Percentiles rank a stretch among this genome's conserved stretches.
Evolutionary conservation across 1,140 invertebrate genomes (phyloP).

Genomic region (Pollicipes pollicipes): DNA sequence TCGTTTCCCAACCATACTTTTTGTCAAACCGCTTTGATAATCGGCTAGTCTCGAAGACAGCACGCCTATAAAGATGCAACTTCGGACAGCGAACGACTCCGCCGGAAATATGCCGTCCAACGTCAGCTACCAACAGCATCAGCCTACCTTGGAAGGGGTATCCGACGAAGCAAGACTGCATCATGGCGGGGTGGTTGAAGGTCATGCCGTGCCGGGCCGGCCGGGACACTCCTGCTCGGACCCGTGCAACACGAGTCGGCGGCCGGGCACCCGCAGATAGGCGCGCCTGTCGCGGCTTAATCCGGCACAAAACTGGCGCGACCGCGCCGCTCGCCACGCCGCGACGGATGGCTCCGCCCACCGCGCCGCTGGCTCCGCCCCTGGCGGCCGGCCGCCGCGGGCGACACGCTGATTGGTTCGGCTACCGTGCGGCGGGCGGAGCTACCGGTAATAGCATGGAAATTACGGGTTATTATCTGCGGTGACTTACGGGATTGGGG

Average conservation of each 20-base stretch:
- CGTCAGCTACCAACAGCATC: too few relatives aligned
- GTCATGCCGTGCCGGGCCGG: too few relatives aligned
- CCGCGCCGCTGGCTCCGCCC: background rate
- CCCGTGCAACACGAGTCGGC: too few relatives aligned
- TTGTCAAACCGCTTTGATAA: too few relatives aligned
- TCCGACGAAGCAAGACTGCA: slow-evolving; percentile 16
- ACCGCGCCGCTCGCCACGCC: background rate
- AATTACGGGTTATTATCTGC: background rate
- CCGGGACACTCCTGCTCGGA: too few relatives aligned
- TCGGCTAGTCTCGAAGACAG: too few relatives aligned
- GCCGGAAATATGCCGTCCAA: too few relatives aligned
- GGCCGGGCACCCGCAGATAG: background rate
- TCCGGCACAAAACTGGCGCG: background rate
- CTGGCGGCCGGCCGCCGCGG: too few relatives aligned
- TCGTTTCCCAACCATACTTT: too few relatives aligned
- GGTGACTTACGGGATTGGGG: background rate
- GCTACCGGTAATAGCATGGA: background rate
- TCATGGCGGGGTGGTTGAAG: background rate
- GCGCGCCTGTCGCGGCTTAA: background rate
- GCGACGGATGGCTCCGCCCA: background rate
- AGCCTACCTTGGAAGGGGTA: slow-evolving; percentile 16
- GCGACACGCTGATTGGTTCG: background rate
- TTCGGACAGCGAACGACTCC: too few relatives aligned
- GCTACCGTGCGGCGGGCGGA: too few relatives aligned
- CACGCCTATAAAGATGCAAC: too few relatives aligned